These are phyloP conservation scores for Smittia sp. DNA, from an alignment of 2,888 invertebrate genomes.

Conservation along the genomic window DNA sequence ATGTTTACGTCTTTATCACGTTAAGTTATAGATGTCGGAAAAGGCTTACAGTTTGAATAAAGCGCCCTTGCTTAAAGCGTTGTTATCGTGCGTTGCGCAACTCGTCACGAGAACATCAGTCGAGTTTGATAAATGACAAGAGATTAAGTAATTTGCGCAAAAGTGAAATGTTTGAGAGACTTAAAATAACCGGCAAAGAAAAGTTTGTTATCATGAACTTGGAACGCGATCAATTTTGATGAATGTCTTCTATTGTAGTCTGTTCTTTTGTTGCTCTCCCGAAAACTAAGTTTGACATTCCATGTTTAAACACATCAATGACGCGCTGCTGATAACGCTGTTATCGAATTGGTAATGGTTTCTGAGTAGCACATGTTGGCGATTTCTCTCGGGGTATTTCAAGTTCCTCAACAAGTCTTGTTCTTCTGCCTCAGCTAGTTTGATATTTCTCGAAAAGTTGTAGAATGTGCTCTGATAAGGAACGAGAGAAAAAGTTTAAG, in stretches of 20 bases:
- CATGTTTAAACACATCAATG: too few species aligned
- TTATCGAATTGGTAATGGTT: background rate
- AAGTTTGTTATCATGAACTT: background rate
- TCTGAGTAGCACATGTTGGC: background rate
- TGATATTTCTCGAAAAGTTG: background rate
- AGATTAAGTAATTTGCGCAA: background rate
- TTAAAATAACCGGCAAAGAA: background rate
- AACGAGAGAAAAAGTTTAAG: too few species aligned
- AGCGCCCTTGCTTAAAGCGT: background rate
- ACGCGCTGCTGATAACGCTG: background rate
- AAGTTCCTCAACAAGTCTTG: background rate
- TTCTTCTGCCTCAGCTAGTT: background rate
- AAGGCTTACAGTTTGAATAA: background rate
- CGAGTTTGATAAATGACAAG: background rate
- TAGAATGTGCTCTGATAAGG: constrained; percentile 17
- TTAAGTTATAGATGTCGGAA: background rate
- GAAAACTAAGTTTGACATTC: too few species aligned
- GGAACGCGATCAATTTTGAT: constrained; percentile 2
- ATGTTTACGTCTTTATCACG: background rate
- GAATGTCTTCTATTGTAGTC: background rate
- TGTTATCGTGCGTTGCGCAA: background rate
- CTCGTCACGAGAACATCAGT: background rate
- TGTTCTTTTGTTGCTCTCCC: background rate
- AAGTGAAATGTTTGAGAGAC: background rate
- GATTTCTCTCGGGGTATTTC: background rate